These are phyloP conservation scores for Zaprionus kolodkinae DNA, from an alignment of 1,140 invertebrate species.

Conservation along the genomic window DNA sequence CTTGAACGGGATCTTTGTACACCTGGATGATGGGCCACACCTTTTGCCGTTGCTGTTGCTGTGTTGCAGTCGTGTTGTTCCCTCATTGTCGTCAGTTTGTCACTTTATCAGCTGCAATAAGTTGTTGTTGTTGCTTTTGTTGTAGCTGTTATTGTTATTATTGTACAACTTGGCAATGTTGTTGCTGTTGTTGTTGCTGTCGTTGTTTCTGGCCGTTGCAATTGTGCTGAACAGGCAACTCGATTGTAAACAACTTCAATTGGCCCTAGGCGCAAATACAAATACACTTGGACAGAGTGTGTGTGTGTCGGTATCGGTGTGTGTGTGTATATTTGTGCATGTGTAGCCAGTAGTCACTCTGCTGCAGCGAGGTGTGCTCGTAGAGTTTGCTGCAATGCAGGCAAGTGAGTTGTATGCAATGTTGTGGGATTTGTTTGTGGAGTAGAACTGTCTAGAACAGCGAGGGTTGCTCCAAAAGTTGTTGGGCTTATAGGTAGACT, in stretches of 20 bases:
- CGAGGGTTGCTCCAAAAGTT: too few species aligned
- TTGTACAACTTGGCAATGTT: constrained; percentile 7
- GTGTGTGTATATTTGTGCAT: constrained; percentile 11
- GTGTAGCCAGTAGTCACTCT: constrained; percentile 2
- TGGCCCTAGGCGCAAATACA: constrained; percentile 71
- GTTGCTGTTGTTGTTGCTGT: constrained; percentile 19
- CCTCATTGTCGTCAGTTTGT: constrained; percentile 40
- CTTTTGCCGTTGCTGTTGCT: constrained; percentile 27
- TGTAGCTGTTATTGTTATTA: constrained; percentile 28
- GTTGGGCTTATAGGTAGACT: too few species aligned
- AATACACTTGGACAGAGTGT: constrained; percentile 16
- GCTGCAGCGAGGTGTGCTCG: constrained; percentile 21
- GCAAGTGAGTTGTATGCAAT: neutral
- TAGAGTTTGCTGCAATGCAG: neutral
- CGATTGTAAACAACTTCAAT: constrained; percentile 76
- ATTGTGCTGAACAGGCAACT: constrained; percentile 68
- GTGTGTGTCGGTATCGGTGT: neutral
- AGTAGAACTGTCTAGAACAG: too few species aligned
- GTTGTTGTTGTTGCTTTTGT: constrained; percentile 37
- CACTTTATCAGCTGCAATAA: constrained; percentile 34
- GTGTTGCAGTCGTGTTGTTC: constrained; percentile 13
- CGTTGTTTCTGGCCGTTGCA: constrained; percentile 37
- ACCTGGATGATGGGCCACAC: constrained; percentile 26
- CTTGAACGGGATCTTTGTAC: neutral
- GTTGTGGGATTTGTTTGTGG: too few species aligned